phyloP scores from a whole-genome alignment of 2,888 invertebrate species.

The Tinea trinotella region DNA sequence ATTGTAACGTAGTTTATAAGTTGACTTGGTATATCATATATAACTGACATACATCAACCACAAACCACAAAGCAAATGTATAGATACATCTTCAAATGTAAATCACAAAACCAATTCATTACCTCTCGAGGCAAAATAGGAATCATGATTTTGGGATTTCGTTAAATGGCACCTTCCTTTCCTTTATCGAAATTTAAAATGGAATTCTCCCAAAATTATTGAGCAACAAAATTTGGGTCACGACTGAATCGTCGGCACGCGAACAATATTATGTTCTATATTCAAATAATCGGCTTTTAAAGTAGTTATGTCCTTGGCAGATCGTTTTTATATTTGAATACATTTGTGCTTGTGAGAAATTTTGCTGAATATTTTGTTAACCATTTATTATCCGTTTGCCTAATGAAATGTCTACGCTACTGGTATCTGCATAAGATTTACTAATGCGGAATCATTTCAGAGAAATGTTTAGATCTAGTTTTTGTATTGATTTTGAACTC shows the following conservation, averaged over 20 bases:
- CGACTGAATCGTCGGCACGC: slow-evolving; percentile 19
- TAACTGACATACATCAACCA: no score
- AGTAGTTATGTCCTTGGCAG: slow-evolving; percentile 14
- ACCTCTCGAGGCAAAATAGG: slow-evolving; percentile 8
- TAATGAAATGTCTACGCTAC: slow-evolving; percentile 12
- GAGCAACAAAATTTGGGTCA: slow-evolving; percentile 17
- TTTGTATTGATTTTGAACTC: neutral
- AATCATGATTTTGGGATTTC: neutral
- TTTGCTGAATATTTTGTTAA: slow-evolving; percentile 2
- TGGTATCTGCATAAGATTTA: neutral
- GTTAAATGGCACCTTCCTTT: slow-evolving; percentile 15
- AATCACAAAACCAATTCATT: neutral
- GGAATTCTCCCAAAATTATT: slow-evolving; percentile 18
- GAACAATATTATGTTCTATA: slow-evolving; percentile 12
- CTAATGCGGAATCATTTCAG: slow-evolving; percentile 2
- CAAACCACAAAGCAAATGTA: no score
- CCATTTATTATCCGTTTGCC: neutral
- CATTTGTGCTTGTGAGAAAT: no score
- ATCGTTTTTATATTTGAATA: slow-evolving; percentile 14
- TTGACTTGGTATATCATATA: no score
- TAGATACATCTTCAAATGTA: no score
- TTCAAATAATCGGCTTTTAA: slow-evolving; percentile 12
- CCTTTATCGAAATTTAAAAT: slow-evolving; percentile 13
- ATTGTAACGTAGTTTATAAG: no score
- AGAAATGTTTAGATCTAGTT: slow-evolving; percentile 11